Base-by-base conservation (phyloP, 2,113 vertebrate species). In the Carlito syrichta region DNA sequence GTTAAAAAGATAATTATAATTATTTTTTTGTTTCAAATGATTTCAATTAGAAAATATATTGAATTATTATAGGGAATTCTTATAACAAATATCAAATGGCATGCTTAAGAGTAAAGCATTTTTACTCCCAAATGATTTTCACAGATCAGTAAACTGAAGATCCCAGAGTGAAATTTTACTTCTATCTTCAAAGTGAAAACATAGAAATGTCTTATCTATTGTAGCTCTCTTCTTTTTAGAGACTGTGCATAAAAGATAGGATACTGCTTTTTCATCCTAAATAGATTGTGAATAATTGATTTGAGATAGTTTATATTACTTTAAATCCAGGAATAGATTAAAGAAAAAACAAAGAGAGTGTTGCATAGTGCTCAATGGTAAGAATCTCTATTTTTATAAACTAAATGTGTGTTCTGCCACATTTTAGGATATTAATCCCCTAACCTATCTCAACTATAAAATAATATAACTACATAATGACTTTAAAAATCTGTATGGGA, bases 261-360 rank as follows among this genome's bases (percentile, higher is more conserved):
- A 56, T 43, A 52, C 20, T 69, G 54, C 40, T 48, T 93, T 94
- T 94, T 76, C 56, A 88, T 86, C 40, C 40, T 91, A 95, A 96
- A 95, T 89, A 93, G n/a, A 91, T 95, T 93, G 43, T 82, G 58
- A 90, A 85, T 92, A 96, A 96, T 85, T 96, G 45, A 93, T 85
- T 95, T 68, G 43, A 60, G 27, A 50, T 94, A 27, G 10, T 93
- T 92, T 95, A 69, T 85, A 20, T 84, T 94, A 54, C 35, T 95
- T 89, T 93, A 96, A 95, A 88, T 92, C 19, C 5, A 86, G 19
- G 3, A 3, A 52, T n/a, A 95, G 45, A 45, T 48, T 76, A 92
- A 84, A 74, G 48, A 62, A 78, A 78, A 52, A 94, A 77, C 7
- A 92, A 78, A 79, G 91, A 85, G 11, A 82, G 7, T 88, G 50